Evolutionary conservation across 2,888 invertebrate species (phyloP), one percentile per base, ranked within the genome.

Genomic region (Choreutis nemorana): DNA sequence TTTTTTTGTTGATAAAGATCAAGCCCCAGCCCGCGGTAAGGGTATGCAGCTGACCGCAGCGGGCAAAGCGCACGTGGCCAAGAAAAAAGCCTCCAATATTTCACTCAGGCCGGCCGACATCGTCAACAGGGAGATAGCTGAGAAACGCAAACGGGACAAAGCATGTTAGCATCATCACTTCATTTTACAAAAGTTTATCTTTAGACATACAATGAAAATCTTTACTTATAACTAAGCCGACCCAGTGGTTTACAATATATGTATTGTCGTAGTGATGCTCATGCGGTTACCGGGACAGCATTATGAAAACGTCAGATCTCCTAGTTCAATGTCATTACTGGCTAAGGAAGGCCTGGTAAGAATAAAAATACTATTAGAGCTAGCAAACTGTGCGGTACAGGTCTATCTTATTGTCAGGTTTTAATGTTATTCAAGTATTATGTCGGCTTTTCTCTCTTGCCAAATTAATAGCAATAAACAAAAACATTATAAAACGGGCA

Each of bases 271-370:
- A 78, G 78, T 78, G 18, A 75, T 78, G 78, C 44, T 78, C 21
- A 75, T 78, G 75, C 56, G 78, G 30, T 67, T 78, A 25, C 78
- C 78, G 1, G 79, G 79, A 2, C 78, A 77, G 31, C 78, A 78
- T 40, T 78, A 78, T 29, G 75, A 71, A 33, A 75, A 77, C 25
- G 73, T 78, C 2, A 50, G 70, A 14, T 73, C 79, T 0, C 75
- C 78, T 2, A 78, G 78, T 36, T 77, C 79, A 1, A 47, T 59
- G 0, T 78, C 79, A 0, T 31, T 78, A 2, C 43, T 78, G 2
- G 79, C 79, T 10, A 78, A 78, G 31, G 79, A 78, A 40, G 78
- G 78, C 37, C 42, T 77, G 64, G 78, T 78, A 55, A 44, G 32
- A n/a, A n/a, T 32, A 21, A 5, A 12, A 22, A 22, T 24, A 8